A percentile compares a stretch with the other conserved stretches of the same genome.
phyloP scores from a whole-genome alignment of 2,797 vertebrate species.

The Ctenosaura bakeri region DNA sequence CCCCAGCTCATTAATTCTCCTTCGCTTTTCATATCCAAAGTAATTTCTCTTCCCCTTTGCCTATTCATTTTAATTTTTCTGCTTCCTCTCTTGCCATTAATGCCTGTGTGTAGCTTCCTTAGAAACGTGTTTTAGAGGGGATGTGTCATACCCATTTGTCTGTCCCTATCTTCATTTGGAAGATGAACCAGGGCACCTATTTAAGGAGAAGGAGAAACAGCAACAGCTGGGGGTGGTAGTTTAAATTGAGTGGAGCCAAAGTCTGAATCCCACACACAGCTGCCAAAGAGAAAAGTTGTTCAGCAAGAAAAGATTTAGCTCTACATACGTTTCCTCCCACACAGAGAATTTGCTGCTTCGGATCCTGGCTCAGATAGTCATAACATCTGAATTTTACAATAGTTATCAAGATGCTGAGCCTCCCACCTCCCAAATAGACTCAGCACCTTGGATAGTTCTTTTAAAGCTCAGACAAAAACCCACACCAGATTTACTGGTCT shows the following conservation, averaged over 20 bases:
- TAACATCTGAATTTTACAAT: not conserved
- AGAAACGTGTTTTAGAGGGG: not conserved
- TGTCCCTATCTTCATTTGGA: not conserved
- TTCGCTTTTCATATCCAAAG: constrained; percentile 23
- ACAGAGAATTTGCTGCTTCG: not conserved
- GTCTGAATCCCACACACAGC: not conserved
- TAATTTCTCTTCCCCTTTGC: constrained; percentile 22
- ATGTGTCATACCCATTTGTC: not conserved
- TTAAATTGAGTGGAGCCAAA: not conserved
- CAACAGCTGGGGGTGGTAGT: not conserved
- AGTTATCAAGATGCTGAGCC: too few relatives aligned
- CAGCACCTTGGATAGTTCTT: too few relatives aligned
- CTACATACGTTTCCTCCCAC: not conserved
- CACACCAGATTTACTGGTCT: too few relatives aligned
- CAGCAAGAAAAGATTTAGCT: not conserved
- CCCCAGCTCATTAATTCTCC: constrained; percentile 45
- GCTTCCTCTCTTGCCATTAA: constrained; percentile 24
- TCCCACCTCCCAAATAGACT: too few relatives aligned
- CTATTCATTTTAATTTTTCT: constrained; percentile 30
- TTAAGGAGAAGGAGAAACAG: not conserved
- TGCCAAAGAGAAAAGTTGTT: not conserved
- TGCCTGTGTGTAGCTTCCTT: not conserved
- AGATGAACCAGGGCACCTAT: not conserved
- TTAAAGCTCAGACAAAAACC: too few relatives aligned
- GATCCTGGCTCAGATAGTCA: not conserved